Percentiles rank a stretch among this genome's conserved stretches.
phyloP scores from a whole-genome alignment of 2,888 invertebrate genomes.

The Glomeris marginata region DNA sequence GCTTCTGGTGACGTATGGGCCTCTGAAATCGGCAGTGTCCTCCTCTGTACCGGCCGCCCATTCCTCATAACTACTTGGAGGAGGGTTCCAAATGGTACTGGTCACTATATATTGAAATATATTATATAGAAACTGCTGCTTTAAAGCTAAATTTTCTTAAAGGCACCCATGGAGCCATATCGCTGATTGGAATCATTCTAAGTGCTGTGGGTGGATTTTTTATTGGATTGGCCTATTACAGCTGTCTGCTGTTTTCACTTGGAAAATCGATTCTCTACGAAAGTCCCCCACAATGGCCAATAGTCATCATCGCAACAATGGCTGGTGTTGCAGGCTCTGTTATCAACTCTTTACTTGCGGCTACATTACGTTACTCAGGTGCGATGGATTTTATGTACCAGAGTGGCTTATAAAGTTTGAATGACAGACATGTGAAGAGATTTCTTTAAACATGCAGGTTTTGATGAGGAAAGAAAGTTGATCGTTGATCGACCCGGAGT shows the following conservation, averaged over 20 bases:
- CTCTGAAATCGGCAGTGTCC: slow-evolving; percentile 67
- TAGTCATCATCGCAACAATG: slow-evolving; percentile 52
- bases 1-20: slow-evolving; percentile 84
- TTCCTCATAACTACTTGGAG: slow-evolving; percentile 55
- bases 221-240: slow-evolving; percentile 56
- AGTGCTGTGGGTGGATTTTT: slow-evolving; percentile 50
- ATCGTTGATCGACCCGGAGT: slow-evolving; percentile 55
- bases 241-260: slow-evolving; percentile 46
- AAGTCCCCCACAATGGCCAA: slow-evolving; percentile 44
- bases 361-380: slow-evolving; percentile 73
- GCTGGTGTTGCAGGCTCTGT: slow-evolving; percentile 66
- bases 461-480: slow-evolving; percentile 43
- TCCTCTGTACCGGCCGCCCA: slow-evolving; percentile 46
- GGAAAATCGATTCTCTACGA: slow-evolving; percentile 40
- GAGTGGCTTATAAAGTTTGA: neutral
- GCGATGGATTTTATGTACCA: no score
- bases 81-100: slow-evolving; percentile 52
- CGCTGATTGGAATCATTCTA: slow-evolving; percentile 38
- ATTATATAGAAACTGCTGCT: neutral
- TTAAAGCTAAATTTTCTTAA: slow-evolving; percentile 11
- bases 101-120: neutral
- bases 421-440: neutral
- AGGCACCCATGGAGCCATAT: slow-evolving; percentile 83
- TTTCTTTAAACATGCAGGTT: slow-evolving; percentile 35
- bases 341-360: slow-evolving; percentile 69